Evolutionary conservation across 2,797 vertebrate species (phyloP).

Genomic region (Stomatorhinus walkeri): DNA sequence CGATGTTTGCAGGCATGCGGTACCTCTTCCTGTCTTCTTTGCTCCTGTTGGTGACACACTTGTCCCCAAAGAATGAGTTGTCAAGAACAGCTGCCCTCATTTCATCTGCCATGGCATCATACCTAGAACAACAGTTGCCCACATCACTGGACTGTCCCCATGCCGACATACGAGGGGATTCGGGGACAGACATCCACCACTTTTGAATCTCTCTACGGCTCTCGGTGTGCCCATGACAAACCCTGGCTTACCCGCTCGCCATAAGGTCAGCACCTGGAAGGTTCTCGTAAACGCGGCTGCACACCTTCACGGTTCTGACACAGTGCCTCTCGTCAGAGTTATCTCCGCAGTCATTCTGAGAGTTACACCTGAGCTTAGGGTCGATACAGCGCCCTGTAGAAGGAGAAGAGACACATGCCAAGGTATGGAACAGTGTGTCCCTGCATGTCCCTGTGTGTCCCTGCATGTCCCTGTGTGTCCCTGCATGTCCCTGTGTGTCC

Average conservation of each 20-base stretch:
- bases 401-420: neutral
- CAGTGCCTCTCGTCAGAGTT: constrained; percentile 83
- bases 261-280: constrained; percentile 68
- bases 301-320: constrained; percentile 43
- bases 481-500: neutral
- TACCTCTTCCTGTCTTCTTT: constrained; percentile 57
- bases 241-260: constrained; percentile 64
- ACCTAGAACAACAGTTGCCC: constrained; percentile 53
- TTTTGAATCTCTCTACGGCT: neutral
- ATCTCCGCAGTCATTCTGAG: constrained; percentile 85
- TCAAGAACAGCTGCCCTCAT: constrained; percentile 72
- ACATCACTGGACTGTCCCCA: neutral
- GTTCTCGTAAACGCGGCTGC: constrained; percentile 35
- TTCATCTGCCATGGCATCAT: constrained; percentile 69
- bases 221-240: neutral
- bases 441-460: neutral
- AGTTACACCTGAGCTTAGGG: constrained; percentile 69
- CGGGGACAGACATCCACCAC: neutral
- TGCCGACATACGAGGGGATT: neutral
- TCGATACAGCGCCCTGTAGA: constrained; percentile 77
- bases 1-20: constrained; percentile 75
- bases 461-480: neutral
- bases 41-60: constrained; percentile 57
- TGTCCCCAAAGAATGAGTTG: constrained; percentile 74
- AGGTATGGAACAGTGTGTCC: neutral